Evolutionary conservation across 2,888 invertebrate genomes (phyloP).

Genomic region (Drosophila merina): DNA sequence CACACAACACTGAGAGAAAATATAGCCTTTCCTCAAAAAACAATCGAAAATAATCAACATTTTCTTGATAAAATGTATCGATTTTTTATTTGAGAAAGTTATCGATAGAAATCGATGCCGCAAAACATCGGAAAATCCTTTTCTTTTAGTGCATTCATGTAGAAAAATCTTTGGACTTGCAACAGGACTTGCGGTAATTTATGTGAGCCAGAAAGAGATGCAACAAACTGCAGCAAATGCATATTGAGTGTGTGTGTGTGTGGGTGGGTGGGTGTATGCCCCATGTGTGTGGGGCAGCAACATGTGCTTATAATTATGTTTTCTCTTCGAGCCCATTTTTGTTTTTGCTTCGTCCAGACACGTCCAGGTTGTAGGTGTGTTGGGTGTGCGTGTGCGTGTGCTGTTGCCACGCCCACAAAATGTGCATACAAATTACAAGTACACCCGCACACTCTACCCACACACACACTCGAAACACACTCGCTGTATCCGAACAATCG

Average conservation of each 20-base stretch:
- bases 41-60: too few relatives aligned
- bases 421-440: conserved; percentile 59
- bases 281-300: conserved; percentile 40
- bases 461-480: background rate
- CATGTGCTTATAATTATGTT: conserved; percentile 81
- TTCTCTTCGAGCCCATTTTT: conserved; percentile 58
- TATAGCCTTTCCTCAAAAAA: too few relatives aligned
- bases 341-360: conserved; percentile 38
- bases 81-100: too few relatives aligned
- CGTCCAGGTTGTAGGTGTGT: conserved; percentile 22
- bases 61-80: too few relatives aligned
- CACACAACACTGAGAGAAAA: conserved; percentile 12
- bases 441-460: conserved; percentile 17
- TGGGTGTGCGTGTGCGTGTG: conserved; percentile 2
- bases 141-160: conserved; percentile 20
- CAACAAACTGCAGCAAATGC: conserved; percentile 33
- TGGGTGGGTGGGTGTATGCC: background rate
- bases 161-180: conserved; percentile 25
- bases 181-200: conserved; percentile 32
- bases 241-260: conserved; percentile 17
- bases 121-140: background rate
- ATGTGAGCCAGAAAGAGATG: conserved; percentile 30
- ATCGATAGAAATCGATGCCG: too few relatives aligned
- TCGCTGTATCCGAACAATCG: conserved; percentile 20
- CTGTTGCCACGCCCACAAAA: conserved; percentile 25